These are phyloP conservation scores for Lypha dubia DNA, from an alignment of 2,888 invertebrate species.

Conservation along the genomic window DNA sequence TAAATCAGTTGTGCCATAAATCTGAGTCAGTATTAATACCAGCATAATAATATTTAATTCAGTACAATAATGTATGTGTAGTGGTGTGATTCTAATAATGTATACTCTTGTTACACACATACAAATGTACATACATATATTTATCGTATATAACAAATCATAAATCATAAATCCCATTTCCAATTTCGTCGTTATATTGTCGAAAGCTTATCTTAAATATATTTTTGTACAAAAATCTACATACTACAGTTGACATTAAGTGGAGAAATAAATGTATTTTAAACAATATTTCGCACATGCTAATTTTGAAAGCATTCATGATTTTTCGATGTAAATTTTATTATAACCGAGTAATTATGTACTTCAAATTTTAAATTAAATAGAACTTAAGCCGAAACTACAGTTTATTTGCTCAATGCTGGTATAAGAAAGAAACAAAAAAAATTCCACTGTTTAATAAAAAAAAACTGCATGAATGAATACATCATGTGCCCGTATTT, in stretches of 20 bases:
- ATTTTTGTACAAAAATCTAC: background rate
- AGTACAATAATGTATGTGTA: background rate
- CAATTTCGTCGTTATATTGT: background rate
- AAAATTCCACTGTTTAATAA: background rate
- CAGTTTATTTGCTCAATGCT: background rate
- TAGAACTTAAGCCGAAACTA: background rate
- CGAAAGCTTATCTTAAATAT: background rate
- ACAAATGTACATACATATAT: too few species aligned
- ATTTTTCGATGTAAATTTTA: background rate
- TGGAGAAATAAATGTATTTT: background rate
- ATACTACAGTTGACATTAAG: background rate
- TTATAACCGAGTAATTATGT: too few species aligned
- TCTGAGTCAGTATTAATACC: background rate
- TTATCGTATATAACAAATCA: slow-evolving; percentile 13
- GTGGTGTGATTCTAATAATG: background rate
- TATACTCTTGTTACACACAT: too few species aligned
- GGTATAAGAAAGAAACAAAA: background rate
- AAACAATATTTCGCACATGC: background rate
- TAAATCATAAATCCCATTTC: slow-evolving; percentile 17
- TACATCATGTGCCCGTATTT: background rate
- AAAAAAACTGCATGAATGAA: background rate
- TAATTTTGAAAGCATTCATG: background rate
- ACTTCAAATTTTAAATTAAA: too few species aligned
- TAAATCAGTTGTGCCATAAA: slow-evolving; percentile 16
- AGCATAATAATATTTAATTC: background rate